Percentiles rank a stretch among this genome's conserved stretches.
These are phyloP conservation scores for Hybos culiciformis DNA, from an alignment of 2,888 invertebrate species.

Conservation along the genomic window DNA sequence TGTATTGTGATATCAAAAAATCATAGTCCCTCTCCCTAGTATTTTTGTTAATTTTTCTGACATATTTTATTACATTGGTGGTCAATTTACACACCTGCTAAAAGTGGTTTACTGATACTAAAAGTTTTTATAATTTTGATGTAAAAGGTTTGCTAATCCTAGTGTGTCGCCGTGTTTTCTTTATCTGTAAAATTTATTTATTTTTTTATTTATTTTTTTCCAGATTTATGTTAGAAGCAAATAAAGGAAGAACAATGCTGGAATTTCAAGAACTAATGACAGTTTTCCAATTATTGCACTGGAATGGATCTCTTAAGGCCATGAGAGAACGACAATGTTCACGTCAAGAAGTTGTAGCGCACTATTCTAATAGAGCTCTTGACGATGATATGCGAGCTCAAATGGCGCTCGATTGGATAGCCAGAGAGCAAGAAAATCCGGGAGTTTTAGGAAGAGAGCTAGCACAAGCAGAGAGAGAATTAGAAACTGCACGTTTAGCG, in stretches of 20 bases:
- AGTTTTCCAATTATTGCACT: slow-evolving; percentile 89
- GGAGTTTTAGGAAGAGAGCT: slow-evolving; percentile 70
- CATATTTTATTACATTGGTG: too few relatives aligned
- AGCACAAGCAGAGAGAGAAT: slow-evolving; percentile 70
- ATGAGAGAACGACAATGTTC: slow-evolving; percentile 93
- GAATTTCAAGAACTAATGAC: slow-evolving; percentile 96
- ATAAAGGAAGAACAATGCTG: slow-evolving; percentile 86
- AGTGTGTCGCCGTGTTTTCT: too few relatives aligned
- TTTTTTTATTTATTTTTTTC: background rate
- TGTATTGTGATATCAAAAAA: too few relatives aligned
- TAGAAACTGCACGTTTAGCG: slow-evolving; percentile 71
- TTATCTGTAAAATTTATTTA: too few relatives aligned
- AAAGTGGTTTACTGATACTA: too few relatives aligned
- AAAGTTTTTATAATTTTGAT: too few relatives aligned
- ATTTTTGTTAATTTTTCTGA: too few relatives aligned
- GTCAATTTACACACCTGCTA: background rate
- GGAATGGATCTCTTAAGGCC: slow-evolving; percentile 92
- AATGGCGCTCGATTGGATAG: slow-evolving; percentile 94
- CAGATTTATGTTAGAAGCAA: slow-evolving; percentile 61
- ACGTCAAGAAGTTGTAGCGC: slow-evolving; percentile 81
- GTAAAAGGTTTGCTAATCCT: too few relatives aligned
- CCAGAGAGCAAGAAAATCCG: slow-evolving; percentile 58
- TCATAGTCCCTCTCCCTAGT: too few relatives aligned
- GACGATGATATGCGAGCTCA: slow-evolving; percentile 93
- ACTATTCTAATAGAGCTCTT: slow-evolving; percentile 81